phyloP scores from a whole-genome alignment of 2,888 invertebrate species.

The Cosmorhoe ocellata region DNA sequence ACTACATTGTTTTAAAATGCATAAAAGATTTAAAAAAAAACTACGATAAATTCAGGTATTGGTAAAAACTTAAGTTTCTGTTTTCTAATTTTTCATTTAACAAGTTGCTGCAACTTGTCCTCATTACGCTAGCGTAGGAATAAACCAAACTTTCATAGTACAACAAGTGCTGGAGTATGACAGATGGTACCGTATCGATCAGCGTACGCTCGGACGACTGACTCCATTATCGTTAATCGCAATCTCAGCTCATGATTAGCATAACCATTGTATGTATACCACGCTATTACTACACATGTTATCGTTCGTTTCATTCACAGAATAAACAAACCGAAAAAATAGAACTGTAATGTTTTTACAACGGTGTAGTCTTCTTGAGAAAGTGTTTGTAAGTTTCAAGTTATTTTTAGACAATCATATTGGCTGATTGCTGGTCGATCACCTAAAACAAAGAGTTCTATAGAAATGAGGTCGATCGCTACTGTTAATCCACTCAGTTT shows the following conservation, averaged over 20 bases:
- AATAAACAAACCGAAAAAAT: slow-evolving; percentile 40
- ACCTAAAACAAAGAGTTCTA: slow-evolving; percentile 16
- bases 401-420: slow-evolving; percentile 3
- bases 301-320: slow-evolving; percentile 41
- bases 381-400: neutral
- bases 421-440: slow-evolving; percentile 1
- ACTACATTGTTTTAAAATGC: too few species aligned
- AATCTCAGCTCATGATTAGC: slow-evolving; percentile 71
- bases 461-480: slow-evolving; percentile 25
- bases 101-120: too few species aligned
- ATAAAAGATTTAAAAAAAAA: too few species aligned
- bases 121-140: too few species aligned
- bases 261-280: slow-evolving; percentile 69
- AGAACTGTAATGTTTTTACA: neutral
- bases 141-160: neutral
- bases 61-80: too few species aligned
- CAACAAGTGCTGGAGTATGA: slow-evolving; percentile 34
- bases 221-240: slow-evolving; percentile 66
- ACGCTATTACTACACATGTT: slow-evolving; percentile 48
- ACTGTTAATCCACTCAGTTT: slow-evolving; percentile 21
- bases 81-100: too few species aligned
- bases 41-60: too few species aligned
- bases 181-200: slow-evolving; percentile 72
- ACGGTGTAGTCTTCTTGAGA: neutral
- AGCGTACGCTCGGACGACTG: slow-evolving; percentile 44